Evolutionary conservation across 1,140 invertebrate genomes (phyloP).

Genomic region (Papilio polytes): DNA sequence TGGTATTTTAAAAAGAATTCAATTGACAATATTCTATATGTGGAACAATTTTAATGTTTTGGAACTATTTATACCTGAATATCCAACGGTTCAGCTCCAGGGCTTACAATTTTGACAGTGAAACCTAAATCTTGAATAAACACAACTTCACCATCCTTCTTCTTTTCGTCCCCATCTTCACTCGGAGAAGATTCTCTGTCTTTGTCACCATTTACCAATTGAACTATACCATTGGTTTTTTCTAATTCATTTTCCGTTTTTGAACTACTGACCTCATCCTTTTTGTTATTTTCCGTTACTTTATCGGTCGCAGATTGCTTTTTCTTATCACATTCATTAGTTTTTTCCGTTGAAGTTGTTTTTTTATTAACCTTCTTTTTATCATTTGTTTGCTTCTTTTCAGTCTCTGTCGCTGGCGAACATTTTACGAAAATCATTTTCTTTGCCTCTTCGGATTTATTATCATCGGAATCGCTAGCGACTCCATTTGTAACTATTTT

Average conservation of each 20-base stretch:
- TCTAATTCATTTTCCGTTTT: slow-evolving; percentile 54
- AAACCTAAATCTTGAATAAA: slow-evolving; percentile 97
- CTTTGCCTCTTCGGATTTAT: slow-evolving; percentile 66
- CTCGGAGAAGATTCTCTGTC: slow-evolving; percentile 77
- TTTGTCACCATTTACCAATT: slow-evolving; percentile 76
- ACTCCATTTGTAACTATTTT: slow-evolving; percentile 80
- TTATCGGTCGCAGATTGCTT: slow-evolving; percentile 54
- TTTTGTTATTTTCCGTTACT: slow-evolving; percentile 53
- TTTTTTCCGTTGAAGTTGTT: slow-evolving; percentile 58
- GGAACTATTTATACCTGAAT: slow-evolving; percentile 88
- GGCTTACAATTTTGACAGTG: slow-evolving; percentile 95
- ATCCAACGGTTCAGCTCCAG: slow-evolving; percentile 95
- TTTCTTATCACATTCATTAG: slow-evolving; percentile 62
- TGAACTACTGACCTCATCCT: slow-evolving; percentile 51
- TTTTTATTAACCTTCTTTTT: slow-evolving; percentile 76
- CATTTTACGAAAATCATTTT: slow-evolving; percentile 50
- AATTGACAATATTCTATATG: background rate
- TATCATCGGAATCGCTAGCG: slow-evolving; percentile 75
- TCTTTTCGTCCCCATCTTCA: slow-evolving; percentile 86
- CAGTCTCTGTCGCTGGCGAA: slow-evolving; percentile 53
- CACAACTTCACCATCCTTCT: slow-evolving; percentile 91
- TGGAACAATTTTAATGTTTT: background rate
- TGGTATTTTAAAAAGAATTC: background rate
- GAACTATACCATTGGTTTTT: slow-evolving; percentile 64
- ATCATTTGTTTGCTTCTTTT: slow-evolving; percentile 56